Evolutionary conservation across 2,888 invertebrate species (phyloP).

Genomic region (Drosophila atripex): DNA sequence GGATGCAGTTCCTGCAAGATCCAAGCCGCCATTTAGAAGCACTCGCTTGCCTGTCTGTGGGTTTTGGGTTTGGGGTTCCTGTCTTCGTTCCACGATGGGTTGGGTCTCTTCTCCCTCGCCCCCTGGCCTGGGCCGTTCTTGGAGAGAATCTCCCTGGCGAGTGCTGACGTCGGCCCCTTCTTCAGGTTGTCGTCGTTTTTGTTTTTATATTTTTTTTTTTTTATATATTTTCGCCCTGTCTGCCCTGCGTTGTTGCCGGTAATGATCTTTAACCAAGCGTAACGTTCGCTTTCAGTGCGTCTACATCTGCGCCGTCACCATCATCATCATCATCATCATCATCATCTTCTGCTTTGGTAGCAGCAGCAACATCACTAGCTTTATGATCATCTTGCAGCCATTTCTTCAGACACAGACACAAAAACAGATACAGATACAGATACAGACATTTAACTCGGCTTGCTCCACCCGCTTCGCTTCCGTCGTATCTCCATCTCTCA

Average conservation of each 20-base stretch:
- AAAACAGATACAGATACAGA: neutral
- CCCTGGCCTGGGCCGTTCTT: constrained; percentile 15
- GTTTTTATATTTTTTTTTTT: constrained; percentile 1
- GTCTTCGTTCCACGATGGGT: constrained; percentile 5
- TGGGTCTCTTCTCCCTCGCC: constrained; percentile 16
- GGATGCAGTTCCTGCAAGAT: constrained; percentile 30
- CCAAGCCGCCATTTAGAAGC: constrained; percentile 40
- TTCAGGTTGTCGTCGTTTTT: constrained; percentile 33
- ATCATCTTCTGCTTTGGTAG: constrained; percentile 26
- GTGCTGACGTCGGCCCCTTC: constrained; percentile 51
- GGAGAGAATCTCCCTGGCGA: constrained; percentile 36
- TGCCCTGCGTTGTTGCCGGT: constrained; percentile 69
- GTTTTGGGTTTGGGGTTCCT: constrained; percentile 21
- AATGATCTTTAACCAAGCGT: constrained; percentile 81
- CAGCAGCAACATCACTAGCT: constrained; percentile 1
- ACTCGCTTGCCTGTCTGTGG: constrained; percentile 13
- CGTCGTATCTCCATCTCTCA: constrained; percentile 29
- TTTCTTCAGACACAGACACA: constrained; percentile 34
- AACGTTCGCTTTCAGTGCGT: constrained; percentile 81
- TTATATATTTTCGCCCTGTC: constrained; percentile 1
- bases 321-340: constrained; percentile 47
- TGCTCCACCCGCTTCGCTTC: constrained; percentile 38
- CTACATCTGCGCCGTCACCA: constrained; percentile 80
- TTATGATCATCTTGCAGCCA: constrained; percentile 30
- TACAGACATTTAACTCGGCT: constrained; percentile 27